Evolutionary conservation across 2,797 vertebrate species (phyloP), one percentile per base, ranked within the genome.

Genomic region (Acipenser oxyrinchus): DNA sequence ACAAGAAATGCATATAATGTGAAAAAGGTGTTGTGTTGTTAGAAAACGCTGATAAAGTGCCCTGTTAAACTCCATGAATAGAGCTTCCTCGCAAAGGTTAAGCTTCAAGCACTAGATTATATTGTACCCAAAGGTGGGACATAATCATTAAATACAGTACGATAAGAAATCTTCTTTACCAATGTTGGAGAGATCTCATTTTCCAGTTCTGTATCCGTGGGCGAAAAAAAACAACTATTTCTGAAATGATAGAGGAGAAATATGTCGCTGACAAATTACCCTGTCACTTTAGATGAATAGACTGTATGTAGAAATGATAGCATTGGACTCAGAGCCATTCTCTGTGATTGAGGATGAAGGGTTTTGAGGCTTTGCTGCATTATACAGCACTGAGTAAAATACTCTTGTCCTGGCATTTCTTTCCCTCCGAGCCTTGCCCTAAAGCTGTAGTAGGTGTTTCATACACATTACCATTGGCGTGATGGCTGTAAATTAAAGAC

Each of bases 241-340:
- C 77, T 74, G 79, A 79, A 76, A 69, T 69, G 60, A 69, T 69
- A 77, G 63, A n/a, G 52, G 60, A 59, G 51, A 74, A 76, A 79
- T 71, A 67, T 68, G 70, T 49, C 5, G 76, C 76, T 82, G 81
- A 84, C 80, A 77, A 83, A 83, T 85, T 73, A 67, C n/a, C n/a
- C 76, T 79, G 80, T 82, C 77, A 77, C 61, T 74, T 51, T 69
- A 13, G 18, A 78, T 74, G 67, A 81, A 84, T 80, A 79, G 71
- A 78, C 68, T 63, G 71, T 70, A 75, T 65, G 13, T 7, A 74
- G 69, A 81, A 80, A 73, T 74, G 67, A 80, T 82, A 69, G 51
- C 66, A 68, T 60, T 53, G 65, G 59, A 53, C 76, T 69, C 69
- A 70, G 67, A 76, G 72, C 76, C 64, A 79, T 70, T 68, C 71